phyloP scores from a whole-genome alignment of 92 coral and sea anemone species.

The Umimayanthus kanabou region DNA sequence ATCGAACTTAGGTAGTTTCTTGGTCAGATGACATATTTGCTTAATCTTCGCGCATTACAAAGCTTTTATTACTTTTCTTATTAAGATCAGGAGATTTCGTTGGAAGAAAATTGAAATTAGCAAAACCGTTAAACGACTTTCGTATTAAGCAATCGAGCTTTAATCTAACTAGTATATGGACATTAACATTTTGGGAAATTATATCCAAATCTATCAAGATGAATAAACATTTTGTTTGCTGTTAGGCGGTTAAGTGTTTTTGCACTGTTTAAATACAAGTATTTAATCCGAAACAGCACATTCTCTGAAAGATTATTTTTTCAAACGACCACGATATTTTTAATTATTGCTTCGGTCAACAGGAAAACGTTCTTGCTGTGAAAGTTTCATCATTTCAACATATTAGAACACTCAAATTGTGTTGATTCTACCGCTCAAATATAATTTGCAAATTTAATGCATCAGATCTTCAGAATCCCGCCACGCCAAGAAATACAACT shows the following conservation, averaged over 20 bases:
- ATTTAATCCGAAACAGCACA: not conserved
- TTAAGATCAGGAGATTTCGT: not conserved
- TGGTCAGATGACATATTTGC: no score
- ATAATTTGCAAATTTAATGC: not conserved
- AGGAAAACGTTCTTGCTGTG: not conserved
- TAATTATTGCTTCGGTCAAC: not conserved
- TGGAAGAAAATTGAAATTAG: not conserved
- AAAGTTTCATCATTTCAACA: not conserved
- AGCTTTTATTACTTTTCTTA: not conserved
- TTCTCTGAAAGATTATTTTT: not conserved
- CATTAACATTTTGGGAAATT: not conserved
- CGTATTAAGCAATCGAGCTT: not conserved
- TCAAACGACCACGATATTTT: not conserved
- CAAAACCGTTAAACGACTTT: not conserved
- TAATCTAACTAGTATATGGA: not conserved
- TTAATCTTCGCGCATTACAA: not conserved
- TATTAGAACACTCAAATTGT: not conserved
- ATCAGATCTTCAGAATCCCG: not conserved
- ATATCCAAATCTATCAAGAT: conserved; percentile 5
- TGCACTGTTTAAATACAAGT: conserved; percentile 4
- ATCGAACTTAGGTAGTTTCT: not conserved
- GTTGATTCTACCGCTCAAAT: not conserved
- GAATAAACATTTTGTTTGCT: conserved; percentile 25
- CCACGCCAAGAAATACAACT: not conserved
- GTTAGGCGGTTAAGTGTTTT: not conserved